Evolutionary conservation across 2,888 invertebrate genomes (phyloP).

Genomic region (Aspidapion aeneum): DNA sequence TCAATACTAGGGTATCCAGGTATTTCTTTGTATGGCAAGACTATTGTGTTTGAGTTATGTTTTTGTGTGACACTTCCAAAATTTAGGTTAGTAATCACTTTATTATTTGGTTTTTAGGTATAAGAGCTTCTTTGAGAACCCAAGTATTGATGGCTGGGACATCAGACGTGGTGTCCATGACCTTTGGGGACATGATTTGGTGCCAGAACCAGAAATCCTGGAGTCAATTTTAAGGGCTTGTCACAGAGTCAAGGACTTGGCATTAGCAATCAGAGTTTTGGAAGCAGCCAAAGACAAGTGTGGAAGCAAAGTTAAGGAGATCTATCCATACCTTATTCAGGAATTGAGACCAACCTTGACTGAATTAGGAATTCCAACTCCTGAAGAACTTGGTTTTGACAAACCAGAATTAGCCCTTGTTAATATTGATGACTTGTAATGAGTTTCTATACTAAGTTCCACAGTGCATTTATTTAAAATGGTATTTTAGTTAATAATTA

Average conservation of each 20-base stretch:
- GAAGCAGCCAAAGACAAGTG: constrained; percentile 92
- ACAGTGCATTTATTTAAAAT: too few relatives aligned
- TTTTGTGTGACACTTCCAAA: too few relatives aligned
- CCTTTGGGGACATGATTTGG: constrained; percentile 81
- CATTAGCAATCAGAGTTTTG: constrained; percentile 87
- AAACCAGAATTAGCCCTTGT: constrained; percentile 90
- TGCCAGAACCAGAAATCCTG: constrained; percentile 89
- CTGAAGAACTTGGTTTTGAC: constrained; percentile 94
- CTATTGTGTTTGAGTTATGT: too few relatives aligned
- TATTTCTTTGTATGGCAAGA: too few relatives aligned
- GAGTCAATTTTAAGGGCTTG: constrained; percentile 86
- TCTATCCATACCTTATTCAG: constrained; percentile 84
- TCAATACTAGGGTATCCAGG: too few relatives aligned
- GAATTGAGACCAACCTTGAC: constrained; percentile 88
- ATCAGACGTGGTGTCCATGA: constrained; percentile 89
- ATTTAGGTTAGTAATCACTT: too few relatives aligned
- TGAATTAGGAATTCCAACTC: constrained; percentile 90
- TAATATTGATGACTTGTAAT: constrained; percentile 62
- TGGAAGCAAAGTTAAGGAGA: constrained; percentile 66
- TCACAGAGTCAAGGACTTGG: constrained; percentile 90
- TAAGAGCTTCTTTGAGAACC: constrained; percentile 78
- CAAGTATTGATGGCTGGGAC: constrained; percentile 93
- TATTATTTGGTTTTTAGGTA: constrained; percentile 47
- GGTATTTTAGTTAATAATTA: too few relatives aligned
- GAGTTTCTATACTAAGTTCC: too few relatives aligned